A percentile compares a stretch with the other conserved stretches of the same genome.
phyloP scores from a whole-genome alignment of 2,113 vertebrate genomes.

The Cyprinodon brontotheroides region DNA sequence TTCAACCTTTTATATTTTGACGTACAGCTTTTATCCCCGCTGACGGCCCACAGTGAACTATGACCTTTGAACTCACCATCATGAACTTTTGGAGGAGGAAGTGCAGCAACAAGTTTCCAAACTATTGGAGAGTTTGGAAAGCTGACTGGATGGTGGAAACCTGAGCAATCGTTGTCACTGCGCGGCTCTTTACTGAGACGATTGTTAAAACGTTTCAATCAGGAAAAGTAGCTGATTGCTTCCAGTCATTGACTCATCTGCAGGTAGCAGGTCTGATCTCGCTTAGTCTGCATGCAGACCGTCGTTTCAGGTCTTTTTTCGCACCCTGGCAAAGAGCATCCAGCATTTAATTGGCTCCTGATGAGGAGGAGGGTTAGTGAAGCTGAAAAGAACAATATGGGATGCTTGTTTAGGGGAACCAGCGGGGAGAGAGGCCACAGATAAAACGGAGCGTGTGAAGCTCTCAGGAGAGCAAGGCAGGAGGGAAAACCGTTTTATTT shows the following conservation, averaged over 20 bases:
- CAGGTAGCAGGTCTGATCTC: conserved; percentile 12
- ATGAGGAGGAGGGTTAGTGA: conserved; percentile 42
- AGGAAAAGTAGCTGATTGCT: too few species aligned
- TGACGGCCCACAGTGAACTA: not conserved
- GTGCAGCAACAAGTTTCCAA: not conserved
- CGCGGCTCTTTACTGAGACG: too few species aligned
- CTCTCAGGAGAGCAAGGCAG: too few species aligned
- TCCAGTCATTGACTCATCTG: conserved; percentile 14
- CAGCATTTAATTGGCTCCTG: conserved; percentile 49
- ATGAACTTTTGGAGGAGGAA: not conserved
- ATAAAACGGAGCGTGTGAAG: not conserved
- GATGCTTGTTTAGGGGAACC: conserved; percentile 19
- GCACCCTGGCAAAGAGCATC: conserved; percentile 22
- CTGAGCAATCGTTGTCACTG: not conserved
- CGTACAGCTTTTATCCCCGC: not conserved
- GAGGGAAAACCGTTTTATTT: not conserved
- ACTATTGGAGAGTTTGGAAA: not conserved
- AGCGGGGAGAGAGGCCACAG: conserved; percentile 29
- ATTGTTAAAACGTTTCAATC: too few species aligned
- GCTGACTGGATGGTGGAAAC: not conserved
- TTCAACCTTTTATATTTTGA: too few species aligned
- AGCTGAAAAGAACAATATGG: conserved; percentile 48
- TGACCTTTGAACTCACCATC: not conserved
- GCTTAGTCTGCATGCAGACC: conserved; percentile 10
- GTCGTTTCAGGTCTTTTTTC: conserved; percentile 15